Evolutionary conservation across 2,797 vertebrate species (phyloP).

Genomic region (Artibeus lituratus): DNA sequence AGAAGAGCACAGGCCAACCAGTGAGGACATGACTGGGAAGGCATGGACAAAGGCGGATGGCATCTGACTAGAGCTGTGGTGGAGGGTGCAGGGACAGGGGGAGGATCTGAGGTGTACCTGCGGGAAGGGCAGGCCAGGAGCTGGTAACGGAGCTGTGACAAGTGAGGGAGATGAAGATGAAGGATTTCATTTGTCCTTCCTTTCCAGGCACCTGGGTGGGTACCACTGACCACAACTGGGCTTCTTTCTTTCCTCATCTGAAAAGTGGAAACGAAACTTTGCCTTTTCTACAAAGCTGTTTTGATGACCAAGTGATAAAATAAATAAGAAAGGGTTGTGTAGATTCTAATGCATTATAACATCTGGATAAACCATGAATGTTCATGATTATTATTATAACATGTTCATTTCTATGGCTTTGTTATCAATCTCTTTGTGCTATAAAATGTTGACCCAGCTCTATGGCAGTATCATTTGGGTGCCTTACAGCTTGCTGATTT

Average conservation of each 20-base stretch:
- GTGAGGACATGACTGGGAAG: neutral
- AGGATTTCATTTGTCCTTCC: neutral
- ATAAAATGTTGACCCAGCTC: neutral
- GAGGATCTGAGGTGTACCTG: neutral
- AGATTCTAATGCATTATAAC: neutral
- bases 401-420: neutral
- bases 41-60: neutral
- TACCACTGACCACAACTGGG: neutral
- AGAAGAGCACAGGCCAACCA: neutral
- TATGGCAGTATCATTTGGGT: neutral
- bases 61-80: neutral
- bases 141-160: neutral
- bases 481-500: slow-evolving; percentile 39
- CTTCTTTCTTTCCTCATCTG: neutral
- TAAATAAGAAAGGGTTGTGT: neutral
- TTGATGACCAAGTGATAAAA: neutral
- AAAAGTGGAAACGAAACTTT: neutral
- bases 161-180: neutral
- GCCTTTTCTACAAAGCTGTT: neutral
- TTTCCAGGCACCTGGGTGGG: neutral
- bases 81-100: neutral
- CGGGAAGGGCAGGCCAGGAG: too few species aligned
- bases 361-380: neutral
- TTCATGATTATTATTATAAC: neutral
- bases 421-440: neutral